These are phyloP conservation scores for Andrena hattorfiana DNA, from an alignment of 2,888 invertebrate species.

Conservation along the genomic window DNA sequence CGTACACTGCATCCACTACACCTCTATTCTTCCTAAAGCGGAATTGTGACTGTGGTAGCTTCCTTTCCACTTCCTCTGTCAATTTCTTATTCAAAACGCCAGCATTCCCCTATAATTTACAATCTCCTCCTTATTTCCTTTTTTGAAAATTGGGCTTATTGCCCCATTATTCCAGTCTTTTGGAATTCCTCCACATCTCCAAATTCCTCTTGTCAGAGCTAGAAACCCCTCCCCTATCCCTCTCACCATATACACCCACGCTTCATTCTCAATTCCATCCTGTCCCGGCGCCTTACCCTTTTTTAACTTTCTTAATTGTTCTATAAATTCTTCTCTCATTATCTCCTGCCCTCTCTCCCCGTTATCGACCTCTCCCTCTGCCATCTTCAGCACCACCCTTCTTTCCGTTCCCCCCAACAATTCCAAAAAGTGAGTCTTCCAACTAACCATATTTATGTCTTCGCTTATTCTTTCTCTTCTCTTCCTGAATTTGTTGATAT, in stretches of 20 bases:
- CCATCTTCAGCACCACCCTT: neutral
- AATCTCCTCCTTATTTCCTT: neutral
- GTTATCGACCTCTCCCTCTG: neutral
- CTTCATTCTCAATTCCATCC: neutral
- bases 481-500: neutral
- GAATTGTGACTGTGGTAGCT: too few relatives aligned
- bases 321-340: neutral
- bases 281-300: neutral
- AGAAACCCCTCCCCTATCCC: neutral
- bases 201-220: neutral
- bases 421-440: neutral
- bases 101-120: neutral
- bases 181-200: neutral
- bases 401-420: neutral
- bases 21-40: neutral
- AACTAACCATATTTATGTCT: neutral
- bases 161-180: neutral
- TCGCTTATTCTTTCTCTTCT: neutral
- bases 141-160: neutral
- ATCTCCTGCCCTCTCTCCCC: neutral
- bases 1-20: neutral
- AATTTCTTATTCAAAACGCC: neutral
- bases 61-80: neutral
- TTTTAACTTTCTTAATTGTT: neutral
- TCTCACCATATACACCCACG: neutral